Base-by-base conservation (phyloP, 2,113 vertebrate genomes). In the Alosa alosa region DNA sequence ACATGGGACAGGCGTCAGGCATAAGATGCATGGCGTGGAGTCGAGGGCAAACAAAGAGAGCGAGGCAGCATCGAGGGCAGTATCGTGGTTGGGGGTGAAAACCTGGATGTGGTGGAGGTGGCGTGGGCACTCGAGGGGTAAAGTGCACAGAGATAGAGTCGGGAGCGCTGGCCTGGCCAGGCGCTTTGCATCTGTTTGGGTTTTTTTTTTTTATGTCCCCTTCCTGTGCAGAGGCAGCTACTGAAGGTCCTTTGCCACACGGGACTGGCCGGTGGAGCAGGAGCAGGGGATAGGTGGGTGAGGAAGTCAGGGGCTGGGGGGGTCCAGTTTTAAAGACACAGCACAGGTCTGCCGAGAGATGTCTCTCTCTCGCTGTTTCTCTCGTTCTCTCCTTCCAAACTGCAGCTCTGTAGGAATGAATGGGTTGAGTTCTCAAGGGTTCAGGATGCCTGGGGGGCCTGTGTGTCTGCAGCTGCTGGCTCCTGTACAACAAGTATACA, bases 401-500 rank as follows among this genome's bases (percentile, higher is more conserved):
- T 39, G 15, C 11, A 39, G 15, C 72, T 78, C 72, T 36, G 72
- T 39, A 78, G 36, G 72, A 78, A 78, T 78, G 36, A 39, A 78
- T 11, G 11, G 72, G 11, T 72, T 39, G 72, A 78, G 31, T 39
- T 4, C 72, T 78, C 72, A 78, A 36, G 11, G 72, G 25, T 39
- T 93, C 92, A 92, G 64, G 93, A 93, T 15, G 90, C 83, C 81
- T 88, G 86, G 41, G 92, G 91, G 49, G 89, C 92, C 83, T 93
- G 91, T 84, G 91, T 50, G 82, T 93, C 93, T 18, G 86, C 47
- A 0, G 86, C 87, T 10, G 89, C 86, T 8, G 88, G 87, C 81
- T 94, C 93, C 94, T 95, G 86, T 3, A 72, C 25, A 60, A 85
- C 18, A 75, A 81, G 20, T 2, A 83, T 45, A 47, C 78, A 86